Evolutionary conservation across 2,113 vertebrate species (phyloP), one percentile per base, ranked within the genome.

Genomic region (Chaetodon trifascialis): DNA sequence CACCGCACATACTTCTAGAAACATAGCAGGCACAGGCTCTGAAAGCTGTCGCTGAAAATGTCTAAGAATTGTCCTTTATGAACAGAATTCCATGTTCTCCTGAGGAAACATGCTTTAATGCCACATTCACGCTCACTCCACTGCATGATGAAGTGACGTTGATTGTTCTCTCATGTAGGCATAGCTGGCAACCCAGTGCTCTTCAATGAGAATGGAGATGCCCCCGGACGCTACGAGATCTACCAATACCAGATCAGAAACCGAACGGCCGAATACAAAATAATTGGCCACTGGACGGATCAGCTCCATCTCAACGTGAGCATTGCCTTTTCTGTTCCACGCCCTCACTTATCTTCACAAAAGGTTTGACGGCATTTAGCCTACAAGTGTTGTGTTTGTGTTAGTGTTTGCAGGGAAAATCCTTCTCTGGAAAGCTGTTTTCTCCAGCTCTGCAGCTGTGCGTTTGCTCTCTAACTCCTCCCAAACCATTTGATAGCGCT

Each of bases 241-340:
- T 99, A 98, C 92, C 98, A 99, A 85, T 99, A 99, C 93, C 98
- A 99, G 93, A 94, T 98, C 84, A 95, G 94, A 89, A 99, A 99
- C 66, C 92, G 90, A 80, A 97, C 97, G 0, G 94, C 97, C 0
- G 97, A 98, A 87, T 99, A 99, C 93, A 98, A 96, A 93, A 96
- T 97, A 87, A 98, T 99, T 0, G 98, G 98, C 85, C 95, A 99
- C 47, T 99, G 98, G 98, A 96, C 97, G 0, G 97, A 99, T 90
- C 96, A 99, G 79, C 95, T 99, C 55, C 91, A 97, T 89, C 95
- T 99, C 9, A 96, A 96, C 86, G 98, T 99, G 91, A 96, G 97
- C 19, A 14, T 25, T 36, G 7, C 4, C 23, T 40, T 69, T 70
- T 55, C 14, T 46, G 1, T 64, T 67, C 23, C 47, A 15, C 36